Conservation (phyloP, 2,113 vertebrate species). For the Bucco capensis region DNA sequence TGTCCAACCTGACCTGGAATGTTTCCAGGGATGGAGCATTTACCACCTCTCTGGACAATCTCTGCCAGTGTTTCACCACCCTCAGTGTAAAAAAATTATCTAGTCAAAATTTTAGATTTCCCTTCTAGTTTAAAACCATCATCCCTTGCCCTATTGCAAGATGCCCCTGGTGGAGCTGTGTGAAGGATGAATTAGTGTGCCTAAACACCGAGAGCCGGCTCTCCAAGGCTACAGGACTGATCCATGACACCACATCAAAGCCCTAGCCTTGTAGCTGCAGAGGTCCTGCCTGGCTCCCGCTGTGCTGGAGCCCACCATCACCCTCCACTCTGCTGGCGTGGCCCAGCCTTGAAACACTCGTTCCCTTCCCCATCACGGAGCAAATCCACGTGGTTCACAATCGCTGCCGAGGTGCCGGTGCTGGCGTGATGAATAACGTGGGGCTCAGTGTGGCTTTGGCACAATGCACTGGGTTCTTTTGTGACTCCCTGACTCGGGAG, state of each 20-base stretch:
- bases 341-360: background rate
- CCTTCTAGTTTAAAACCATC: background rate
- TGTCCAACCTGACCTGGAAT: background rate
- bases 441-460: background rate
- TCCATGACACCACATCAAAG: fast-evolving
- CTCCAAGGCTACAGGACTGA: fast-evolving
- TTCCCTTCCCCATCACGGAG: background rate
- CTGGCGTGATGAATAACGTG: background rate
- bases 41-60: background rate
- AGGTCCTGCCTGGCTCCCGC: background rate
- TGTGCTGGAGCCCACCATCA: background rate
- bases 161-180: background rate
- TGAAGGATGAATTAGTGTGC: fast-evolving
- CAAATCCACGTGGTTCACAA: fast-evolving
- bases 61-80: background rate
- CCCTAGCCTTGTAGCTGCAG: background rate
- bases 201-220: fast-evolving
- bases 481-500: conserved; percentile 41
- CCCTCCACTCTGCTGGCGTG: background rate
- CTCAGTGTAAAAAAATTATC: background rate
- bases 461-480: conserved; percentile 28
- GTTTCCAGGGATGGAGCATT: background rate
- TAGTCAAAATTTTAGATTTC: background rate
- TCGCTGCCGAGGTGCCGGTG: background rate
- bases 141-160: background rate